A percentile compares a stretch with the other conserved stretches of the same genome.
Conservation (phyloP, 1,140 invertebrate species). For the Proales similis region DNA sequence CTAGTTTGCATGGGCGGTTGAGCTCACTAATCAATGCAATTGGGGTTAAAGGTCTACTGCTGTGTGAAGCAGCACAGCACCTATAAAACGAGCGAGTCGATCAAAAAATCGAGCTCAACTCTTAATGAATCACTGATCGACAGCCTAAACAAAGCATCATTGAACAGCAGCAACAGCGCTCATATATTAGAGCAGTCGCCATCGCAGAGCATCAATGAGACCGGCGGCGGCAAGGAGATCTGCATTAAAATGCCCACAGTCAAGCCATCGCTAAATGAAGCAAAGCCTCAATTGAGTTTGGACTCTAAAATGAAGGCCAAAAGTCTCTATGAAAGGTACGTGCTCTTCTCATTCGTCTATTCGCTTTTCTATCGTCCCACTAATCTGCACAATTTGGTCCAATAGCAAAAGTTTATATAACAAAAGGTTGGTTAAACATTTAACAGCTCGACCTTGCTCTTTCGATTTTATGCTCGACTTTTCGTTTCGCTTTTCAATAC, state of each 20-base stretch:
- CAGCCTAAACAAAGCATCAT: too few species aligned
- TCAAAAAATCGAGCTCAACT: too few species aligned
- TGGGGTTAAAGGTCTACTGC: too few species aligned
- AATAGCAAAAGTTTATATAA: constrained; percentile 31
- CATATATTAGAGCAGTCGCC: too few species aligned
- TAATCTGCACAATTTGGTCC: background rate
- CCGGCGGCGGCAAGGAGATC: too few species aligned
- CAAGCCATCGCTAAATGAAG: constrained; percentile 26
- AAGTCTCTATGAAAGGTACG: constrained; percentile 31
- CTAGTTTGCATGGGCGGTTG: too few species aligned
- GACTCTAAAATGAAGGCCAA: constrained; percentile 33
- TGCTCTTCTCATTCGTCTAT: background rate
- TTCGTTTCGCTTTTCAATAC: background rate
- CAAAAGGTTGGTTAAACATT: constrained; percentile 28
- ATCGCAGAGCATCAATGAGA: too few species aligned
- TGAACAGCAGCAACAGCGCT: too few species aligned
- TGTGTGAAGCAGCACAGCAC: too few species aligned
- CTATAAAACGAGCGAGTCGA: too few species aligned
- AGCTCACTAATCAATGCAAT: too few species aligned
- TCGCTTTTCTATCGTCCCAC: background rate
- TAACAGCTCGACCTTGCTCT: background rate
- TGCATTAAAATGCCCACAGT: constrained; percentile 25
- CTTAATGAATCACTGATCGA: too few species aligned
- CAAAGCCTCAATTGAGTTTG: constrained; percentile 18
- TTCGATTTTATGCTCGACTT: background rate